Evolutionary conservation across 2,113 vertebrate species (phyloP).

Genomic region (Pomatostomus ruficeps): DNA sequence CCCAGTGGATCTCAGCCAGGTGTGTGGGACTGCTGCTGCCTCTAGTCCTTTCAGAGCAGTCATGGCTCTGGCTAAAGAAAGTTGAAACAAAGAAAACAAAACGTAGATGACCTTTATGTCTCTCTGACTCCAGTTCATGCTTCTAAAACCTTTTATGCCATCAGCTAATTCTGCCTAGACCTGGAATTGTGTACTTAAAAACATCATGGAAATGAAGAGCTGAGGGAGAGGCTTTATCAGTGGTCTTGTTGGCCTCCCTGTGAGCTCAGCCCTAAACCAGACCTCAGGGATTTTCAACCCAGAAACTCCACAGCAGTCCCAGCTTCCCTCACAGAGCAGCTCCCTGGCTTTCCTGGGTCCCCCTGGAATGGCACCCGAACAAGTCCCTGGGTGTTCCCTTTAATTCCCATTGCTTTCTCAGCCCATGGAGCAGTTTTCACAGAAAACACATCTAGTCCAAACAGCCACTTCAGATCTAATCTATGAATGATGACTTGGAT

Average conservation of each 20-base stretch:
- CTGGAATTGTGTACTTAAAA: not conserved
- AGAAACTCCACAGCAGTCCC: not conserved
- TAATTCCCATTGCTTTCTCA: not conserved
- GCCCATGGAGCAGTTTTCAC: not conserved
- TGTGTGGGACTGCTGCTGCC: not conserved
- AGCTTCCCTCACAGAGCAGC: not conserved
- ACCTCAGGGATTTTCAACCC: not conserved
- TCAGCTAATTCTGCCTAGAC: not conserved
- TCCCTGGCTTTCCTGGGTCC: not conserved
- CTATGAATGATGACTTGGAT: not conserved
- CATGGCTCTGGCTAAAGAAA: not conserved
- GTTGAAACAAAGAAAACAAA: not conserved
- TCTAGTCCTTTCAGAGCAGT: not conserved
- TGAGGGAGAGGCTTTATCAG: not conserved
- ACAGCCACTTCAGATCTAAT: not conserved
- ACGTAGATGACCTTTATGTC: not conserved
- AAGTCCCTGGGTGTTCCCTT: not conserved
- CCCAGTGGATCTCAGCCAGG: not conserved
- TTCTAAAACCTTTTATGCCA: not conserved
- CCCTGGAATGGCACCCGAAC: not conserved
- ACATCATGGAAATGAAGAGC: not conserved
- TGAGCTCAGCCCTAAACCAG: not conserved
- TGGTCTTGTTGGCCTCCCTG: not conserved
- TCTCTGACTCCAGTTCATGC: not conserved
- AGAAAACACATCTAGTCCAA: not conserved